phyloP scores from a whole-genome alignment of 2,113 vertebrate species.

The Macrotus californicus region DNA sequence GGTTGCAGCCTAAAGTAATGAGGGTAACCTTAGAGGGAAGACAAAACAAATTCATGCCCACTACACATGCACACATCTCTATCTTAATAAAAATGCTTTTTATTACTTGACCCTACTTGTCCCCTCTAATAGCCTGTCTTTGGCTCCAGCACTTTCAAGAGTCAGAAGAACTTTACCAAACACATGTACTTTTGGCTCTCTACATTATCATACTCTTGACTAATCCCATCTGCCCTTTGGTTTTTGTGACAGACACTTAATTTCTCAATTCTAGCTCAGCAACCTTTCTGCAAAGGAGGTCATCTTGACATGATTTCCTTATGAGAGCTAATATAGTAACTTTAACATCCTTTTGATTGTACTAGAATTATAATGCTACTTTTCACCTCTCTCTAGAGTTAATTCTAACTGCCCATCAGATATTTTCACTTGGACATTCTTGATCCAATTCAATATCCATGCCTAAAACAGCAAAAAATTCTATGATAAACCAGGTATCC shows the following conservation, averaged over 20 bases:
- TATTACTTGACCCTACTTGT: neutral
- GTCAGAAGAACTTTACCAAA: neutral
- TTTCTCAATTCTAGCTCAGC: neutral
- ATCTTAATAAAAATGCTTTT: slow-evolving; percentile 1
- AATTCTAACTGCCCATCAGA: neutral
- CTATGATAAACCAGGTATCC: neutral
- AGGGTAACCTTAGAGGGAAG: neutral
- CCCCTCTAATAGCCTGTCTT: neutral
- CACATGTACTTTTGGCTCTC: neutral
- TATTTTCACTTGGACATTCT: neutral
- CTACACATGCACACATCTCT: neutral
- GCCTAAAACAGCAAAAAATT: slow-evolving; percentile 5
- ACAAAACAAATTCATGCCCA: slow-evolving; percentile 13
- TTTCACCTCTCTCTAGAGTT: neutral
- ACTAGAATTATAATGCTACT: slow-evolving; percentile 11
- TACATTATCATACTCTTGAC: neutral
- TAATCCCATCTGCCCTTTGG: neutral
- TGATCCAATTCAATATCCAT: neutral
- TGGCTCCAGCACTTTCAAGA: neutral
- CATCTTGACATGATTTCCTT: slow-evolving; percentile 19
- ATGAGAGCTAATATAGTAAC: neutral
- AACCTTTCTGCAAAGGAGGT: slow-evolving; percentile 8
- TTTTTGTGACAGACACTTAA: neutral
- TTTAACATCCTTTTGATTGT: slow-evolving; percentile 1
- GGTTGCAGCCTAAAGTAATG: neutral